phyloP scores from a whole-genome alignment of 2,113 vertebrate species.

The zebrafish (Danio rerio) region DNA sequence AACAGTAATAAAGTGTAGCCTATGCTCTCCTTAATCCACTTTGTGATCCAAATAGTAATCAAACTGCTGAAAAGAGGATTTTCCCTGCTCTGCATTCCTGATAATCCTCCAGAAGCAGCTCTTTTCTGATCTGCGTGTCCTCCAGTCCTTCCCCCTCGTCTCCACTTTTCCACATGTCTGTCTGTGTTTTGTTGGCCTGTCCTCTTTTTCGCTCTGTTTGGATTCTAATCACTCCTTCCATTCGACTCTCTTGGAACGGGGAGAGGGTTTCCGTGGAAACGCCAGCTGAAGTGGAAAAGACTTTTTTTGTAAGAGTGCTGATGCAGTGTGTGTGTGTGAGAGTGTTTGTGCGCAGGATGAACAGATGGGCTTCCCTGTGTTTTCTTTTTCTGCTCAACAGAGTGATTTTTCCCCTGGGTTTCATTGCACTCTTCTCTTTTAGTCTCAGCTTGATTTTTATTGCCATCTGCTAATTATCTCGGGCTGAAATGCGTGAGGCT shows the following conservation, averaged over 20 bases:
- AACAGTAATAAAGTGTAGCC: background rate
- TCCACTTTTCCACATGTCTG: background rate
- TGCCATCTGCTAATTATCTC: constrained; percentile 16
- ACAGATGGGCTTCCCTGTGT: constrained; percentile 19
- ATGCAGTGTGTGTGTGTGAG: background rate
- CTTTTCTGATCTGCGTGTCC: background rate
- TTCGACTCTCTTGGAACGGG: constrained; percentile 22
- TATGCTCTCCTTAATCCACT: background rate
- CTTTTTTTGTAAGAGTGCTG: constrained; percentile 8
- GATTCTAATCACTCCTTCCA: constrained; percentile 27
- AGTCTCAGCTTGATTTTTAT: background rate
- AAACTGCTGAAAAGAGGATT: background rate
- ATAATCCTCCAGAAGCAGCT: background rate
- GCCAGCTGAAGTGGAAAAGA: constrained; percentile 50
- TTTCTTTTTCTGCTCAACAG: background rate
- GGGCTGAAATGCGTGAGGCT: background rate
- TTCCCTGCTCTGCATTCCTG: background rate
- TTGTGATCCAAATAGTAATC: background rate
- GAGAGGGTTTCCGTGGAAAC: constrained; percentile 25
- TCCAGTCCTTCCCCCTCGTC: background rate
- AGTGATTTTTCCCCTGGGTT: background rate
- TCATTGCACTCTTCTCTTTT: background rate
- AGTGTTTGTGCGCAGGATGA: background rate
- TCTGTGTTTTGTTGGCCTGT: background rate
- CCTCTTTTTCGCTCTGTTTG: background rate